Base-by-base conservation (phyloP, 2,113 vertebrate species). In the Ptyas mucosa region DNA sequence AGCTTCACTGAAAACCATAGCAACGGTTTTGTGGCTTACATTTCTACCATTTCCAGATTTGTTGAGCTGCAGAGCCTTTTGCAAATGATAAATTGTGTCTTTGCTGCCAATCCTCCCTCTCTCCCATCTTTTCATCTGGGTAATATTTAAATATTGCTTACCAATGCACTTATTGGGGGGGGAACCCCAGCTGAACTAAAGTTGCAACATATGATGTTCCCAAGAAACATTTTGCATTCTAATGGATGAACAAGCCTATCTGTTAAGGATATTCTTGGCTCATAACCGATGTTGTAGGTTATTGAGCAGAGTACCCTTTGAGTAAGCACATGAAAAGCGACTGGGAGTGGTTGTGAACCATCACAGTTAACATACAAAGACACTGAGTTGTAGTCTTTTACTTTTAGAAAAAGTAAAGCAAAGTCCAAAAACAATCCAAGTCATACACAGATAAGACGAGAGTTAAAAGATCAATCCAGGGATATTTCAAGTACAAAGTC, bases 21-120 rank as follows among this genome's bases (percentile, higher is more conserved):
- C 96, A 97, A 94, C 95, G 96, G 97, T 96, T 96, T 96, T 97
- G 95, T 96, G 96, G 97, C 96, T 97, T 97, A 95, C 95, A 91
- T 95, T 96, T 97, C 97, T 98, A 98, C 98, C 97, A 97, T 97
- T 98, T 98, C 98, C 98, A 98, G 98, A 98, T 97, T 95, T 54
- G 0, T 97, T 94, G 96, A 96, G 97, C 96, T 97, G 94, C 95
- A 95, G 96, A 96, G 93, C 95, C 93, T 96, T 96, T 96, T 97
- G 96, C 95, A 97, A 96, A 97, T 94, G 96, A 96, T 97, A 95
- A 90, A 95, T 94, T 91, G 92, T 95, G 89, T 96, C 96, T 97
- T 96, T 94, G 95, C 96, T 95, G 94, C 93, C 93, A 93, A 91
- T 64, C 61, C 58, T 93, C 34, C 7, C 24, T 24, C 57, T 14